Evolutionary conservation across 1,140 invertebrate species (phyloP), one percentile per base, ranked within the genome.

Genomic region (Aleiodes sp.): DNA sequence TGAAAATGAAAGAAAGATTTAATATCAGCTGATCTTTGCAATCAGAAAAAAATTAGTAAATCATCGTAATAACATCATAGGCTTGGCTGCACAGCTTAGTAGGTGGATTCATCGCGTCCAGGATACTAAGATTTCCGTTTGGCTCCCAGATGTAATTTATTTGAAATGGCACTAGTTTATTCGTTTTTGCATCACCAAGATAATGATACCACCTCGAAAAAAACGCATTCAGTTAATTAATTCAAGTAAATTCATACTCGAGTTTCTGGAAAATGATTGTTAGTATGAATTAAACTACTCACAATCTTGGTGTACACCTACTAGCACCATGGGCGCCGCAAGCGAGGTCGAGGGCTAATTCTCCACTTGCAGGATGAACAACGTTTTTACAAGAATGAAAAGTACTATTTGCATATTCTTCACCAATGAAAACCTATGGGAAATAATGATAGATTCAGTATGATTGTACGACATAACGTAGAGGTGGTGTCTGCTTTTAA

Each of bases 351-450:
- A 96, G 87, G 14, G 91, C 92, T n/a, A 88, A 87, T 35, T 87
- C 77, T 19, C 93, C 92, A 1, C 88, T 90, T 19, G 89, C 87
- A 0, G 93, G 91, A 70, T 90, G 81, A 7, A 91, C 76, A 9
- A 92, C 87, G 0, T 85, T 78, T n/a, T 83, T 80, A 66, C 91
- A 92, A 0, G 93, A 94, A 14, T 92, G 82, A 74, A 89, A 94
- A n/a, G 92, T 87, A 0, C 76, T 83, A 10, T 88, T 71, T 26
- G 90, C 89, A 73, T 90, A 94, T 3, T 88, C 73, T 39, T 90
- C 84, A 10, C 87, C 81, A 0, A 94, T 65, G 41, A 86, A 75
- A 33, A 79, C 56, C 78, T 82, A 26, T 8, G 14, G 64, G 68
- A 67, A 57, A 46, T 61, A 60, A 60, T 26, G 2, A 12, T n/a